Conservation (phyloP, 2,797 vertebrate species). For the Simalia tracyae region DNA sequence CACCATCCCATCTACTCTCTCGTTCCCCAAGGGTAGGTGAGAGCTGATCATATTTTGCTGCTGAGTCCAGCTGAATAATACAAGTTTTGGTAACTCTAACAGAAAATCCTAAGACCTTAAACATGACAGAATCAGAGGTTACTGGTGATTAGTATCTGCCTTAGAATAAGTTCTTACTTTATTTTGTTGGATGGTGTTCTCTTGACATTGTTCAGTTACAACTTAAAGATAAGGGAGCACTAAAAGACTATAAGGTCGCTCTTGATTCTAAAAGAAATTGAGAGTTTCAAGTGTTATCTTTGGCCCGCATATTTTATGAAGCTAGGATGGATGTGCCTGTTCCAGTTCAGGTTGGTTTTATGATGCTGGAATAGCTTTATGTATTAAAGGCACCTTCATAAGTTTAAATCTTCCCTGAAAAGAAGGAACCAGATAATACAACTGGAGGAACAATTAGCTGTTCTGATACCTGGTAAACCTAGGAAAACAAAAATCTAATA, state of each 20-base stretch:
- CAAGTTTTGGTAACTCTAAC: constrained; percentile 14
- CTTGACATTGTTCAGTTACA: background rate
- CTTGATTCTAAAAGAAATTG: background rate
- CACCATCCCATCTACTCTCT: background rate
- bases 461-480: background rate
- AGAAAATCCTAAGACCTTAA: background rate
- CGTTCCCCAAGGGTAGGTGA: constrained; percentile 28
- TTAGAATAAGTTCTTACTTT: background rate
- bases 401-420: background rate
- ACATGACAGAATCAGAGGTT: background rate
- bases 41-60: constrained; percentile 5
- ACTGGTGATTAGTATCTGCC: background rate
- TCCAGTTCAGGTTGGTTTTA: background rate
- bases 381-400: background rate
- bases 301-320: background rate
- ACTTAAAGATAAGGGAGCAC: background rate
- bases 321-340: background rate
- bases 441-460: background rate
- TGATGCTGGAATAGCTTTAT: background rate
- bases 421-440: background rate
- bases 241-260: background rate
- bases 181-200: background rate
- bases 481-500: background rate
- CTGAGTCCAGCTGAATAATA: background rate
- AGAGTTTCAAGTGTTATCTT: background rate